Percentiles rank a stretch among this genome's conserved stretches.
phyloP scores from a whole-genome alignment of 2,888 invertebrate genomes.

The Stenichneumon culpator region DNA sequence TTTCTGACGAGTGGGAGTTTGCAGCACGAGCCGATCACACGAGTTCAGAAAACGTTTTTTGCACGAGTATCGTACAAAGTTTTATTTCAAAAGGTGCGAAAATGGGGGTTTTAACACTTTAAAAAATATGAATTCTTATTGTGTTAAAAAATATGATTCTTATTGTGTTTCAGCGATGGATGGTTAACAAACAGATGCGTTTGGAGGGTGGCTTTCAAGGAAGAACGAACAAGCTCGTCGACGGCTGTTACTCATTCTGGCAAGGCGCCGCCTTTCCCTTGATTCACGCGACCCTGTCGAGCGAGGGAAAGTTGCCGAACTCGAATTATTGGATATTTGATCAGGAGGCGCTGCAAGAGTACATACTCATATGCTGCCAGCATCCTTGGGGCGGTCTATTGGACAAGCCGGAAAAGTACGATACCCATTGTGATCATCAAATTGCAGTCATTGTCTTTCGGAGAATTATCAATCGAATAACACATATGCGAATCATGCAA shows the following conservation, averaged over 20 bases:
- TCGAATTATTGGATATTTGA: slow-evolving; percentile 91
- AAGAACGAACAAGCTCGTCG: slow-evolving; percentile 98
- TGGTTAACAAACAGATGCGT: slow-evolving; percentile 95
- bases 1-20: no score
- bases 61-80: no score
- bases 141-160: no score
- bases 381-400: slow-evolving; percentile 94
- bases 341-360: slow-evolving; percentile 96
- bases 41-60: no score
- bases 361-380: slow-evolving; percentile 97
- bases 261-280: slow-evolving; percentile 97
- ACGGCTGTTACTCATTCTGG: slow-evolving; percentile 99
- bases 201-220: slow-evolving; percentile 99
- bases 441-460: neutral
- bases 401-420: slow-evolving; percentile 98
- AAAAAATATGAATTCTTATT: no score
- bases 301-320: slow-evolving; percentile 84
- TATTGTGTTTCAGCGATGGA: slow-evolving; percentile 90
- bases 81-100: no score
- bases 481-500: neutral
- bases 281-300: slow-evolving; percentile 90
- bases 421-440: neutral
- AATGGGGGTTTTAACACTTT: no score
- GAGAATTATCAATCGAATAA: neutral
- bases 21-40: no score